Evolutionary conservation across 1,140 invertebrate genomes (phyloP).

Genomic region (Gonioctena quinquepunctata): DNA sequence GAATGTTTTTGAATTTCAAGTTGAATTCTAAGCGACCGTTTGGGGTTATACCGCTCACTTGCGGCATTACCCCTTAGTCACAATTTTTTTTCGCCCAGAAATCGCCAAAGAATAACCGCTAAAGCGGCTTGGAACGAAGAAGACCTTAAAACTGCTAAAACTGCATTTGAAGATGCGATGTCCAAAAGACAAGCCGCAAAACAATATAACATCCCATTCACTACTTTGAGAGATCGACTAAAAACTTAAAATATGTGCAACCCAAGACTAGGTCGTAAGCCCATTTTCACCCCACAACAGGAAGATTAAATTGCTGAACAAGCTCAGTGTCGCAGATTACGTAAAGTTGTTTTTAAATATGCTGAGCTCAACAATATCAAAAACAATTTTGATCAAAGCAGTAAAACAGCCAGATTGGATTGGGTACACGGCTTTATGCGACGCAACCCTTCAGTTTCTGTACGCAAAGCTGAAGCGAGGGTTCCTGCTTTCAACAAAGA

Average conservation of each 20-base stretch:
- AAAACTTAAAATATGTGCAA: constrained; percentile 27
- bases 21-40: constrained; percentile 9
- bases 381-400: constrained; percentile 31
- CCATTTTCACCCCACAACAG: constrained; percentile 41
- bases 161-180: constrained; percentile 15
- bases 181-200: constrained; percentile 22
- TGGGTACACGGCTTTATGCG: constrained; percentile 19
- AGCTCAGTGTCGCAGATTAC: constrained; percentile 20
- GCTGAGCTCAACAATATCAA: constrained; percentile 25
- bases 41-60: background rate
- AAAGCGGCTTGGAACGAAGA: constrained; percentile 19
- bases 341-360: constrained; percentile 25
- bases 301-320: constrained; percentile 45
- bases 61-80: constrained; percentile 17
- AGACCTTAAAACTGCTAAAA: constrained; percentile 13
- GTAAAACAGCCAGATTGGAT: constrained; percentile 33
- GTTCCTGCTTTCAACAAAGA: constrained; percentile 36
- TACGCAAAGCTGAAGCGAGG: constrained; percentile 43
- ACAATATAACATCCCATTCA: constrained; percentile 24
- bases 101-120: constrained; percentile 14
- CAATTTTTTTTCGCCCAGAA: constrained; percentile 14
- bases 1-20: constrained; percentile 15
- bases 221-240: constrained; percentile 20
- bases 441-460: constrained; percentile 23
- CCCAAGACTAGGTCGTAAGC: constrained; percentile 40